Conservation (phyloP, 2,888 invertebrate species). For the Nephrotoma guestfalica region DNA sequence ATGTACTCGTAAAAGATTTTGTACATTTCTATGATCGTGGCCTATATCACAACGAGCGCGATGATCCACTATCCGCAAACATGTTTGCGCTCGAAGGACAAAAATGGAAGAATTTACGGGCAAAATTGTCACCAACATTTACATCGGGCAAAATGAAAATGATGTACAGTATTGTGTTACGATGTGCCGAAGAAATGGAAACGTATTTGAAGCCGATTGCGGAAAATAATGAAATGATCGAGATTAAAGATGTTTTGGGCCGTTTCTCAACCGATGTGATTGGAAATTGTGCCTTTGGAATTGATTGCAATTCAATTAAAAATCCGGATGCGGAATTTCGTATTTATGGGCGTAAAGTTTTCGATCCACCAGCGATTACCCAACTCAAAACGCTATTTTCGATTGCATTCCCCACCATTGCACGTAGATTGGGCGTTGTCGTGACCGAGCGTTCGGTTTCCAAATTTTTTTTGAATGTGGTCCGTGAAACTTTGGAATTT, state of each 20-base stretch:
- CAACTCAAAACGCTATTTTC: not conserved
- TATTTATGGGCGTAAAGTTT: conserved; percentile 10
- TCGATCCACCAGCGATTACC: conserved; percentile 3
- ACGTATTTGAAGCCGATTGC: conserved; percentile 12
- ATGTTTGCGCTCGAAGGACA: conserved; percentile 26
- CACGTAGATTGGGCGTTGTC: not conserved
- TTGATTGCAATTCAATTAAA: conserved; percentile 24
- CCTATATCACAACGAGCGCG: conserved; percentile 21
- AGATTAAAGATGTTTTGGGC: conserved; percentile 25
- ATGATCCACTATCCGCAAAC: conserved; percentile 26
- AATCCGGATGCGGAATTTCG: conserved; percentile 22
- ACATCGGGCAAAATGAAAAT: conserved; percentile 35
- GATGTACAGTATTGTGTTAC: conserved; percentile 28
- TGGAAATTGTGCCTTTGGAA: conserved; percentile 27
- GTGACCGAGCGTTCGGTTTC: not conserved
- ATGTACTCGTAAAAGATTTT: conserved; percentile 27
- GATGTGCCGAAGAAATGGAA: conserved; percentile 18
- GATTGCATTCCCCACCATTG: not conserved
- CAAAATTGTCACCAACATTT: conserved; percentile 34
- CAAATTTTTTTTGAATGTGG: not conserved
- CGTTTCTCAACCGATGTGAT: conserved; percentile 32
- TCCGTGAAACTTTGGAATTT: not conserved
- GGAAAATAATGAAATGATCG: conserved; percentile 16
- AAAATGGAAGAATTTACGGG: conserved; percentile 33
- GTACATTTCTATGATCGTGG: conserved; percentile 26